phyloP scores from a whole-genome alignment of 2,888 invertebrate genomes.

The Mesorhabditis spiculigera region DNA sequence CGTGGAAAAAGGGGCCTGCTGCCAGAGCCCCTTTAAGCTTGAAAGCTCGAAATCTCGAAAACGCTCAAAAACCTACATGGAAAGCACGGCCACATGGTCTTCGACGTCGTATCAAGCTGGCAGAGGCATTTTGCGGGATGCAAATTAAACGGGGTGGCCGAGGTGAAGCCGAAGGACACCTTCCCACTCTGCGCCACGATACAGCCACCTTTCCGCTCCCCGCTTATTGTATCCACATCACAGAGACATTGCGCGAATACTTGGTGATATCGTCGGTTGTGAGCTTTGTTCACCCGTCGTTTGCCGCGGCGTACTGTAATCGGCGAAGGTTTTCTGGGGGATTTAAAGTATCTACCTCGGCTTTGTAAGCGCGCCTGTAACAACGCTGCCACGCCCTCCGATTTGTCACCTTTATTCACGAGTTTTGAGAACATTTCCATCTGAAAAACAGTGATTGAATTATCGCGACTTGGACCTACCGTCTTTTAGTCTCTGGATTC shows the following conservation, averaged over 20 bases:
- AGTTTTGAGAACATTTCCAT: slow-evolving; percentile 48
- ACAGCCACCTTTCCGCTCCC: slow-evolving; percentile 50
- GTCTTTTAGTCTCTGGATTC: slow-evolving; percentile 50
- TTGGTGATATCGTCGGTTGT: slow-evolving; percentile 38
- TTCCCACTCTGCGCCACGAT: slow-evolving; percentile 48
- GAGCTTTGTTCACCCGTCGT: slow-evolving; percentile 5
- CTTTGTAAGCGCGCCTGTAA: slow-evolving; percentile 20
- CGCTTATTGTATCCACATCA: slow-evolving; percentile 51
- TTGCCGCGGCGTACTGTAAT: slow-evolving; percentile 27
- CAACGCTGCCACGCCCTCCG: slow-evolving; percentile 46
- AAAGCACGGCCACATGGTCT: slow-evolving; percentile 56
- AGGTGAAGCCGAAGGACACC: slow-evolving; percentile 25
- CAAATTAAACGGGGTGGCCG: slow-evolving; percentile 30
- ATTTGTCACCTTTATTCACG: slow-evolving; percentile 39
- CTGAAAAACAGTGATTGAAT: slow-evolving; percentile 22
- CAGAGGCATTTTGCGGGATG: slow-evolving; percentile 48
- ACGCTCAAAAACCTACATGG: slow-evolving; percentile 41
- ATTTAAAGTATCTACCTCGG: slow-evolving; percentile 15
- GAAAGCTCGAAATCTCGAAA: too few species aligned
- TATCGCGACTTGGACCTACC: slow-evolving; percentile 23
- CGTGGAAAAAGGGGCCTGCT: too few species aligned
- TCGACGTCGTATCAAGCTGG: slow-evolving; percentile 51
- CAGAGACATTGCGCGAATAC: slow-evolving; percentile 55
- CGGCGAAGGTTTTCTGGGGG: neutral
- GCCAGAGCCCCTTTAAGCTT: too few species aligned